phyloP scores from a whole-genome alignment of 2,797 vertebrate species.

The Takifugu ocellatus region DNA sequence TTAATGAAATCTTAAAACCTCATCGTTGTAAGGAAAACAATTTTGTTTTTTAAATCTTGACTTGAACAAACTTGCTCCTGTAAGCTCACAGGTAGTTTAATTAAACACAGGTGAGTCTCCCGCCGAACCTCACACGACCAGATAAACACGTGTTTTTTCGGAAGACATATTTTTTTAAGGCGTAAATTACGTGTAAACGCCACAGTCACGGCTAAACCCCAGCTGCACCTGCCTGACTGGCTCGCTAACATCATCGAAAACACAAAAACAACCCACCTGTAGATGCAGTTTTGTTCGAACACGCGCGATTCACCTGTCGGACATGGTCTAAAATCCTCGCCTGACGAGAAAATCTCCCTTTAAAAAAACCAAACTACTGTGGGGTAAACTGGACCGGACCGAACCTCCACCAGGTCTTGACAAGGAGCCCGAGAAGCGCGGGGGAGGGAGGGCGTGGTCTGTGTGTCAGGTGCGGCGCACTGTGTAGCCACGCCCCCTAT shows the following conservation, averaged over 20 bases:
- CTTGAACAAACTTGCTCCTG: too few relatives aligned
- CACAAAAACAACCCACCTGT: slow-evolving; percentile 25
- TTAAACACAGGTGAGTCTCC: too few relatives aligned
- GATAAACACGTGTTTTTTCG: too few relatives aligned
- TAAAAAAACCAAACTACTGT: neutral
- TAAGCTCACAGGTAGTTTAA: too few relatives aligned
- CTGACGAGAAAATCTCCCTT: neutral
- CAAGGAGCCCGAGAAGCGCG: too few relatives aligned
- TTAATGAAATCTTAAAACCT: too few relatives aligned
- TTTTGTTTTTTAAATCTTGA: too few relatives aligned
- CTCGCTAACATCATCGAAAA: too few relatives aligned
- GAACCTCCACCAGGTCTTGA: neutral
- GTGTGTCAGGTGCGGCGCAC: slow-evolving; percentile 56
- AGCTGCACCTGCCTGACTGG: slow-evolving; percentile 35
- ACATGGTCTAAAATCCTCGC: slow-evolving; percentile 9
- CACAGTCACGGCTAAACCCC: neutral
- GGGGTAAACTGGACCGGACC: neutral
- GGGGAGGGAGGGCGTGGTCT: slow-evolving; percentile 28
- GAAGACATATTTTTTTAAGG: too few relatives aligned
- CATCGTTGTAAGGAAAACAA: too few relatives aligned
- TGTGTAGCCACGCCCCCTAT: slow-evolving; percentile 3
- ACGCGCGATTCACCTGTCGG: slow-evolving; percentile 27
- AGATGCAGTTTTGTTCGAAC: neutral
- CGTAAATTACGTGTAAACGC: too few relatives aligned
- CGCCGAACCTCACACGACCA: too few relatives aligned